These are phyloP conservation scores for Hirtodrosophila confusa DNA, from an alignment of 2,888 invertebrate species.

Conservation along the genomic window DNA sequence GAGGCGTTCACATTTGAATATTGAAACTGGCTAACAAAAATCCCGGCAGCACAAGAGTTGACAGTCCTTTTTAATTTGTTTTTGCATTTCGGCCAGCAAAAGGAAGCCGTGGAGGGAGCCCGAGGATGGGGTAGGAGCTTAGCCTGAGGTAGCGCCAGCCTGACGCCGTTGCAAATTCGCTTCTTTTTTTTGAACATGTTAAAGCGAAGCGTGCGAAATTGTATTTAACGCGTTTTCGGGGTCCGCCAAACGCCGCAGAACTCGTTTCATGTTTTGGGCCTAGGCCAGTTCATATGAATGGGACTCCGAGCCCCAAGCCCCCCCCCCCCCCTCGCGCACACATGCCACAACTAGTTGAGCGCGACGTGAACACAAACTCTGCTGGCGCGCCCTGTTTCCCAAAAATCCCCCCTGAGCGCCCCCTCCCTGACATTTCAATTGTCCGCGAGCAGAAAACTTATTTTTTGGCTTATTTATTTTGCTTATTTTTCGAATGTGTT, in stretches of 20 bases:
- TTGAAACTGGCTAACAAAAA: slow-evolving; percentile 30
- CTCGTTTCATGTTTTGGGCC: slow-evolving; percentile 25
- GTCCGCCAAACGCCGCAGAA: slow-evolving; percentile 10
- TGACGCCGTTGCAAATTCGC: slow-evolving; percentile 33
- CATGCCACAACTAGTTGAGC: slow-evolving; percentile 62
- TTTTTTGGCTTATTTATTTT: slow-evolving; percentile 40
- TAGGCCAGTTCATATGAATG: slow-evolving; percentile 25
- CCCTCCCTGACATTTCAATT: slow-evolving; percentile 49
- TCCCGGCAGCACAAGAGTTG: slow-evolving; percentile 43
- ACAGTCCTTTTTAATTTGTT: slow-evolving; percentile 58
- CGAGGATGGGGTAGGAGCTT: too few species aligned
- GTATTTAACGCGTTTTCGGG: slow-evolving; percentile 66
- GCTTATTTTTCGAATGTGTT: slow-evolving; percentile 52
- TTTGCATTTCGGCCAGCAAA: slow-evolving; percentile 5
- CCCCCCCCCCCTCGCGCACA: not conserved
- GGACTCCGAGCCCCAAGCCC: not conserved
- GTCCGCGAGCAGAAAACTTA: slow-evolving; percentile 53
- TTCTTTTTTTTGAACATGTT: slow-evolving; percentile 23
- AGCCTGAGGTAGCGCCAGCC: slow-evolving; percentile 15
- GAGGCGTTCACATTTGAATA: slow-evolving; percentile 63
- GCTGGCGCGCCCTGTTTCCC: slow-evolving; percentile 22
- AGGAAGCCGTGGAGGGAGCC: too few species aligned
- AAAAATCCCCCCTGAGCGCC: not conserved
- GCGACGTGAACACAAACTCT: slow-evolving; percentile 10
- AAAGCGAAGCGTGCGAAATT: slow-evolving; percentile 72